Evolutionary conservation across 2,888 invertebrate genomes (phyloP).

Genomic region (Trypoxylon attenuatum): DNA sequence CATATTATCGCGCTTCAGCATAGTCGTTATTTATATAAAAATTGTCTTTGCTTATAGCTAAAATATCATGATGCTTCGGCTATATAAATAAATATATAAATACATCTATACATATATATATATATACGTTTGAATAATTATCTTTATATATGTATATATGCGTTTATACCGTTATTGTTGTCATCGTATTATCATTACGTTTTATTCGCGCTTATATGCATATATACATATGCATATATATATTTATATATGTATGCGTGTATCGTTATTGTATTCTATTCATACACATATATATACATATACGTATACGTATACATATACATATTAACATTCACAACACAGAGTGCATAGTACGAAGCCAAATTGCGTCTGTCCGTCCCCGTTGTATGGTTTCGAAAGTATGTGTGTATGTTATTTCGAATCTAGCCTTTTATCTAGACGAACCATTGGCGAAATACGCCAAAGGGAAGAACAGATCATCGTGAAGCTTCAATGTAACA

Average conservation of each 20-base stretch:
- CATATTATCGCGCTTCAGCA: constrained; percentile 64
- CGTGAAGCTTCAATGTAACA: constrained; percentile 67
- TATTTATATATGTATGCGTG: constrained; percentile 34
- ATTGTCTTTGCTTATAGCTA: constrained; percentile 73
- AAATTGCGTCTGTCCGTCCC: constrained; percentile 61
- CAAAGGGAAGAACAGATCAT: constrained; percentile 54
- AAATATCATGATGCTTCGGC: constrained; percentile 73
- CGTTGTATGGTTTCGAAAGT: constrained; percentile 46
- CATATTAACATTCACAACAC: constrained; percentile 75
- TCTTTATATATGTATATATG: constrained; percentile 72
- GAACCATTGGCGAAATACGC: constrained; percentile 24
- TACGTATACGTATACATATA: constrained; percentile 55
- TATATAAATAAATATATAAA: constrained; percentile 73
- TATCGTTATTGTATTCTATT: constrained; percentile 53
- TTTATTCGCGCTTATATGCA: constrained; percentile 45
- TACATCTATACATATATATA: too few relatives aligned
- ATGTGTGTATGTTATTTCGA: constrained; percentile 4
- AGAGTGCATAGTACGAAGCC: constrained; percentile 75
- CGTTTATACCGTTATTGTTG: constrained; percentile 60
- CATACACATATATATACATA: constrained; percentile 6
- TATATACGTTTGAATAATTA: too few relatives aligned
- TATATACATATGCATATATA: constrained; percentile 49
- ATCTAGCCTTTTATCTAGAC: too few relatives aligned
- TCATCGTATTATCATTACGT: constrained; percentile 55
- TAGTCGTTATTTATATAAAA: constrained; percentile 66